Conservation (phyloP, 2,888 invertebrate genomes). For the Campoletis raptor region DNA sequence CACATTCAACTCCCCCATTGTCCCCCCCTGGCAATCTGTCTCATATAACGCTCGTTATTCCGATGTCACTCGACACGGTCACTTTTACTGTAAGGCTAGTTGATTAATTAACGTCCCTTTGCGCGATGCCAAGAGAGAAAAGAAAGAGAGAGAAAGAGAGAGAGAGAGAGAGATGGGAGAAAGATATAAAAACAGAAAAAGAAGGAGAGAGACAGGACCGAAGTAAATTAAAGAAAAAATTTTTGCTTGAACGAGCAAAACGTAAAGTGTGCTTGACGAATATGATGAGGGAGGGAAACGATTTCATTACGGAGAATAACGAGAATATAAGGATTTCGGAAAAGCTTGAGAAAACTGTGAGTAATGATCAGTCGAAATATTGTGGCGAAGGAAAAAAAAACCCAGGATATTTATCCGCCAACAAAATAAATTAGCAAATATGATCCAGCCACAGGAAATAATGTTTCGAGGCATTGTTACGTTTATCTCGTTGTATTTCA, state of each 20-base stretch:
- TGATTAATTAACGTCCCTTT: constrained; percentile 57
- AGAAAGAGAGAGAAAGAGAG: not conserved
- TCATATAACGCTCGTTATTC: constrained; percentile 51
- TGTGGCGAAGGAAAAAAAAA: not conserved
- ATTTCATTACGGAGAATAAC: constrained; percentile 9
- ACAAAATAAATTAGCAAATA: not conserved
- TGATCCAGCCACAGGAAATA: not conserved
- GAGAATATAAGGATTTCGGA: not conserved
- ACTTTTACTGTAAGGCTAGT: constrained; percentile 41
- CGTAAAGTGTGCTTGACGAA: not conserved
- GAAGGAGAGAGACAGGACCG: not conserved
- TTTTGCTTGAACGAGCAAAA: not conserved
- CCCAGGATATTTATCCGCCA: not conserved
- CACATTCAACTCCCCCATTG: not conserved
- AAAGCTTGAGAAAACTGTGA: not conserved
- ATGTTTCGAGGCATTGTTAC: not conserved
- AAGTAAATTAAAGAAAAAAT: constrained; percentile 19
- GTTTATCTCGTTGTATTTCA: not conserved
- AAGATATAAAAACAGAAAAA: not conserved
- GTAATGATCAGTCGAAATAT: not conserved
- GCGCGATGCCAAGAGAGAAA: not conserved
- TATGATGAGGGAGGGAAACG: not conserved
- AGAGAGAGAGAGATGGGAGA: not conserved
- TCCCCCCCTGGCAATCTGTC: not conserved
- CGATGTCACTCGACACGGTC: constrained; percentile 49